Evolutionary conservation across 2,797 vertebrate genomes (phyloP), one percentile per base, ranked within the genome.

Genomic region (Pangasius djambal): DNA sequence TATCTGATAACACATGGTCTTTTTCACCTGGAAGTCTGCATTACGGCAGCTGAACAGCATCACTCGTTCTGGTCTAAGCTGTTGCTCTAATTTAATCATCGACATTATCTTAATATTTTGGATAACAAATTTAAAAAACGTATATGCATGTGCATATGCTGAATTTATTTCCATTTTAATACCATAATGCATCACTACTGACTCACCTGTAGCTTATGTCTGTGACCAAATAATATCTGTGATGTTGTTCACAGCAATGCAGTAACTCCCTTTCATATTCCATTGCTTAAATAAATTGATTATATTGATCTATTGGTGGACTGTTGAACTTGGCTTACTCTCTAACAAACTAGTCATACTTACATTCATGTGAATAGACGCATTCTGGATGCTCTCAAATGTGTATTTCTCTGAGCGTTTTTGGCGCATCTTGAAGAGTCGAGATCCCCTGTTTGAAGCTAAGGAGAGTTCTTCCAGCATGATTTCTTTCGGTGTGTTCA

Each of bases 341-440:
- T 20, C 50, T 20, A 57, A 50, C 18, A 50, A 70, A 48, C 16
- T 37, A 37, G 28, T 79, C 86, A 85, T 90, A 95, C 98, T 95
- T 95, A 99, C 98, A 31, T 95, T 96, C 91, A 96, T 94, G 91
- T 96, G 97, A 83, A 92, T 97, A 87, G 96, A 93, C 90, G 97
- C 92, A 2, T 97, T 98, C 89, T 96, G 97, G 91, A 97, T 94
- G 84, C 94, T 98, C 93, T 99, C 98, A n/a, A 97, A 99, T 0
- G 98, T 99, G 92, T 97, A 99, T 93, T 99, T 99, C 93, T 99
- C 98, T 0, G 98, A 98, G 92, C 98, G 97, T 90, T 95, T 96
- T 95, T 99, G 98, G 20, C 98, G 97, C 95, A 97, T 97, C 95
- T 98, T 98, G 93, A 99, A 99, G 65, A 99, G 97, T 34, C 97